A percentile compares a stretch with the other conserved stretches of the same genome.
These are phyloP conservation scores for Babylonia areolata DNA, from an alignment of 1,140 invertebrate genomes.

Conservation along the genomic window DNA sequence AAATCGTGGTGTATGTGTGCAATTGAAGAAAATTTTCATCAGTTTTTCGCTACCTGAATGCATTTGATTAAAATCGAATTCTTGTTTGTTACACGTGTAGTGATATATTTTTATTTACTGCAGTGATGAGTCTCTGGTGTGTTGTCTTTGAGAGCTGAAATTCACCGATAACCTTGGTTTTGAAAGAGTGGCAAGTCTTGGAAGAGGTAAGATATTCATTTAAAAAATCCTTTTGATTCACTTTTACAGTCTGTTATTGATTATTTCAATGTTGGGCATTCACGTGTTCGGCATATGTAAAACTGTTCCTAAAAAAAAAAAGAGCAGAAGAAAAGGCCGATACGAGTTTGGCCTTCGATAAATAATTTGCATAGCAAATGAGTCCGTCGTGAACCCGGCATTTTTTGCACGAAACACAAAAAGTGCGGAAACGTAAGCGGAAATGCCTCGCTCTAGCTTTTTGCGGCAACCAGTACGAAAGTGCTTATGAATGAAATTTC, in stretches of 20 bases:
- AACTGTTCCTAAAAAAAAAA: constrained; percentile 35
- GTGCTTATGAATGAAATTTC: constrained; percentile 26
- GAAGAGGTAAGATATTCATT: constrained; percentile 48
- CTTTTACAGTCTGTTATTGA: neutral
- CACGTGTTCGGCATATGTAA: constrained; percentile 7
- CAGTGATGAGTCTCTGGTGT: constrained; percentile 55
- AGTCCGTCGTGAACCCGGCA: constrained; percentile 45
- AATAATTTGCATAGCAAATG: constrained; percentile 68
- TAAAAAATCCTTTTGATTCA: neutral
- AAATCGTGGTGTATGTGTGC: neutral
- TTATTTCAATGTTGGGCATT: too few relatives aligned
- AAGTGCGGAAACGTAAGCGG: constrained; percentile 36
- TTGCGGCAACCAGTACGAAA: neutral
- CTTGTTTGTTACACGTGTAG: constrained; percentile 52
- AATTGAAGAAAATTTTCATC: neutral
- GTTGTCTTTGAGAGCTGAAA: constrained; percentile 63
- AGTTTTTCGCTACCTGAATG: neutral
- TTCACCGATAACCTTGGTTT: constrained; percentile 50
- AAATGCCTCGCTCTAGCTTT: constrained; percentile 31
- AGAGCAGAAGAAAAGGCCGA: constrained; percentile 15
- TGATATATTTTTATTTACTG: constrained; percentile 69
- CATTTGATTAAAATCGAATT: neutral
- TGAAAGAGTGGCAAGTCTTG: constrained; percentile 41
- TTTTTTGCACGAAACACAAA: constrained; percentile 31
- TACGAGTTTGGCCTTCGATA: constrained; percentile 41